Conservation (phyloP, 2,113 vertebrate species). For the Triplophysa dalaica region DNA sequence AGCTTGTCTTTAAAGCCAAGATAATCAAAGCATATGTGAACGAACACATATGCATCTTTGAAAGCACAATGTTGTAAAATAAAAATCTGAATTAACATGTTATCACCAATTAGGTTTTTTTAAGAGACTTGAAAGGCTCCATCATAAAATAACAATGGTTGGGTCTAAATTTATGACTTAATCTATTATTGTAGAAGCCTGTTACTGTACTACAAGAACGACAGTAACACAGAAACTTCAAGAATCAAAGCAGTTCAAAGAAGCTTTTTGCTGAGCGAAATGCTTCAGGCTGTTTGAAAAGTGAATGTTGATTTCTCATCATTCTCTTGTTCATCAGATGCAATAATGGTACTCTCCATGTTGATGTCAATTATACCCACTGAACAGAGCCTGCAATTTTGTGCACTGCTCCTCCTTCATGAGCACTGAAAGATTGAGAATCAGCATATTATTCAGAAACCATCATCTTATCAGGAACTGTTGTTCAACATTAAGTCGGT, state of each 20-base stretch:
- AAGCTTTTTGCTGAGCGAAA: not conserved
- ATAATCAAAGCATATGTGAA: too few species aligned
- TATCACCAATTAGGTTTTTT: too few species aligned
- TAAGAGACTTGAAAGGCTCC: too few species aligned
- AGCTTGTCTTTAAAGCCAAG: too few species aligned
- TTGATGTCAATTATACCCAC: conserved; percentile 46
- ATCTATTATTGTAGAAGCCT: not conserved
- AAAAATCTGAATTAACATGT: too few species aligned
- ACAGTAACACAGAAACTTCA: not conserved
- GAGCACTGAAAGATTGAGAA: conserved; percentile 50
- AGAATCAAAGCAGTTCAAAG: not conserved
- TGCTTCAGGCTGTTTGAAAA: not conserved
- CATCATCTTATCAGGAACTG: conserved; percentile 46
- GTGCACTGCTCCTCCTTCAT: conserved; percentile 16
- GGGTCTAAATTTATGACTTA: too few species aligned
- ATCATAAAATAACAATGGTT: too few species aligned
- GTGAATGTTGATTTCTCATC: conserved; percentile 38
- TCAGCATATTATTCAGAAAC: conserved; percentile 45
- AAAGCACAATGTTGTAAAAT: too few species aligned
- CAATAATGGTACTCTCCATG: conserved; percentile 52
- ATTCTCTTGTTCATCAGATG: not conserved
- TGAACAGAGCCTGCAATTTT: conserved; percentile 33
- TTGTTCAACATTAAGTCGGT: conserved; percentile 56
- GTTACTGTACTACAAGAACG: not conserved
- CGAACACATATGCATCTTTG: too few species aligned